phyloP scores from a whole-genome alignment of 2,888 invertebrate genomes.

The Acleris cristana region DNA sequence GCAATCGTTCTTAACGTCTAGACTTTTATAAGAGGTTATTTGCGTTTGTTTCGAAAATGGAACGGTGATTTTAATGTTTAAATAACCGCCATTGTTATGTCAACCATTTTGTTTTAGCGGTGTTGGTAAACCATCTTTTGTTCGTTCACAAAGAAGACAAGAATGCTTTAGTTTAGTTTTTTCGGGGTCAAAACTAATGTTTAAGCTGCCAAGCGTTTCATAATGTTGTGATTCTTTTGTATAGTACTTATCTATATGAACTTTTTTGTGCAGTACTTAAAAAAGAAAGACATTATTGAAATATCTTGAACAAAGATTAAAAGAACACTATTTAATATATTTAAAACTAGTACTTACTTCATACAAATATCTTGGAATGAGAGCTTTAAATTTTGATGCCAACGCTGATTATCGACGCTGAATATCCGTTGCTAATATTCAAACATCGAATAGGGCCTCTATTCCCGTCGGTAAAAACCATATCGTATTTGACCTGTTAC shows the following conservation, averaged over 20 bases:
- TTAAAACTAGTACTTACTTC: too few relatives aligned
- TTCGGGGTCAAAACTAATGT: slow-evolving; percentile 3
- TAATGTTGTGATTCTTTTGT: not conserved
- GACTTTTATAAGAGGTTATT: slow-evolving; percentile 24
- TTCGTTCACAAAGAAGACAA: slow-evolving; percentile 21
- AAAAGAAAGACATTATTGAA: too few relatives aligned
- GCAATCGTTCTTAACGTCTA: slow-evolving; percentile 8
- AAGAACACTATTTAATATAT: too few relatives aligned
- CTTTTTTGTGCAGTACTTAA: not conserved
- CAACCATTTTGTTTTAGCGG: slow-evolving; percentile 27
- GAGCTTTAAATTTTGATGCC: too few relatives aligned
- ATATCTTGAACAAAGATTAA: too few relatives aligned
- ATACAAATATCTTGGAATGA: too few relatives aligned
- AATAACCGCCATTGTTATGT: slow-evolving; percentile 16
- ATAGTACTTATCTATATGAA: not conserved
- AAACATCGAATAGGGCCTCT: too few relatives aligned
- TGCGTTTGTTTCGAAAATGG: slow-evolving; percentile 20
- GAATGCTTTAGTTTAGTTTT: slow-evolving; percentile 19
- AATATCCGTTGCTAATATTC: too few relatives aligned
- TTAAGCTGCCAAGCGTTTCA: slow-evolving; percentile 6
- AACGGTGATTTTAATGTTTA: slow-evolving; percentile 30
- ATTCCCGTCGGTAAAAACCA: too few relatives aligned
- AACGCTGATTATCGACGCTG: too few relatives aligned
- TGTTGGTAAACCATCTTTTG: slow-evolving; percentile 32
- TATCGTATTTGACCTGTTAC: too few relatives aligned